Percentiles rank a stretch among this genome's conserved stretches.
These are phyloP conservation scores for Gymnocephalus cernua DNA, from an alignment of 2,113 vertebrate genomes.

Conservation along the genomic window DNA sequence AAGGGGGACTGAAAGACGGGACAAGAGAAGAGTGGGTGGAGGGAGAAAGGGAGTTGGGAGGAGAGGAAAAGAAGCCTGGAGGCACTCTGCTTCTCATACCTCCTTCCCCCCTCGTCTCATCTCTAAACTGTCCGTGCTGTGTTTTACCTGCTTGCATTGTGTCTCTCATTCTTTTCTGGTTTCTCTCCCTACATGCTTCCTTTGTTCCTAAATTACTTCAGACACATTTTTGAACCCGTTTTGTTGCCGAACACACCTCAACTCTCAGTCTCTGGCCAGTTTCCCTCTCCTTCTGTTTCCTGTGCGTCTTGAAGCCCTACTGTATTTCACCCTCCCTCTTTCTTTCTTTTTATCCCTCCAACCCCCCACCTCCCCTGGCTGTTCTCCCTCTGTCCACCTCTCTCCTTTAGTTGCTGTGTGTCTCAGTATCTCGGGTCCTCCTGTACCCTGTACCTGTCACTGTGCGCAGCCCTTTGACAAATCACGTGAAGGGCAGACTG, in stretches of 20 bases:
- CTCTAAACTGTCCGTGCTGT: slow-evolving; percentile 28
- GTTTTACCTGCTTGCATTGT: slow-evolving; percentile 25
- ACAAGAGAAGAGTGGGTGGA: slow-evolving; percentile 55
- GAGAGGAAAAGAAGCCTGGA: slow-evolving; percentile 78
- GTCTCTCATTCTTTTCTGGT: slow-evolving; percentile 17
- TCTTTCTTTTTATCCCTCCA: slow-evolving; percentile 38
- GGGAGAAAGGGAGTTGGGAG: slow-evolving; percentile 33
- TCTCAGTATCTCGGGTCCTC: slow-evolving; percentile 70
- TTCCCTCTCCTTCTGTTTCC: slow-evolving; percentile 29
- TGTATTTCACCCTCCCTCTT: slow-evolving; percentile 8
- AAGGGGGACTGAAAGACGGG: slow-evolving; percentile 52
- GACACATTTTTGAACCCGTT: slow-evolving; percentile 31
- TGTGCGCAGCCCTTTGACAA: slow-evolving; percentile 90
- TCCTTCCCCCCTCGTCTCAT: slow-evolving; percentile 18
- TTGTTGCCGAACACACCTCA: slow-evolving; percentile 29
- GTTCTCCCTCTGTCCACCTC: slow-evolving; percentile 51
- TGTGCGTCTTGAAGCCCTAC: slow-evolving; percentile 21
- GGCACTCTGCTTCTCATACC: slow-evolving; percentile 64
- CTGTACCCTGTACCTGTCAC: slow-evolving; percentile 86
- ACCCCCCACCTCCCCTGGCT: slow-evolving; percentile 48
- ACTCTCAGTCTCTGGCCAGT: slow-evolving; percentile 19
- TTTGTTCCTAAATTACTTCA: slow-evolving; percentile 31
- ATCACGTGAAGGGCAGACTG: slow-evolving; percentile 96
- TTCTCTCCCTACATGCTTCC: slow-evolving; percentile 4
- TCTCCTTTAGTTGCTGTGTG: slow-evolving; percentile 67